phyloP scores from a whole-genome alignment of 2,797 vertebrate species.

The Loriculus beryllinus region DNA sequence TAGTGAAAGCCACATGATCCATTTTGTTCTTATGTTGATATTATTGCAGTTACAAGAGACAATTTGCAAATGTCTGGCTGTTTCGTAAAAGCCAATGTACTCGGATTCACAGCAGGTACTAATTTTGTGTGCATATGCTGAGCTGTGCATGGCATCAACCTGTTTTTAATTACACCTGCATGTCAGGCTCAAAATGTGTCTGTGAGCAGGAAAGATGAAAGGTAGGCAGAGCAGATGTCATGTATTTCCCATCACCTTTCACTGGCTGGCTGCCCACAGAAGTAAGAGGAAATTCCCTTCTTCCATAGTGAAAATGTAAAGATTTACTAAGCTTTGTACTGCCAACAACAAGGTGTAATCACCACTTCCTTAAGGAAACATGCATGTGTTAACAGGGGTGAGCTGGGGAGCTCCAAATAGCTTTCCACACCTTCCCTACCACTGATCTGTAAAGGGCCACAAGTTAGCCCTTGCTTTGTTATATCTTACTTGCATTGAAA shows the following conservation, averaged over 20 bases:
- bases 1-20: not conserved
- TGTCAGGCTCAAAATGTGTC: constrained; percentile 35
- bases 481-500: not conserved
- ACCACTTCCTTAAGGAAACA: constrained; percentile 32
- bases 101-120: constrained; percentile 47
- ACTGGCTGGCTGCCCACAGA: constrained; percentile 43
- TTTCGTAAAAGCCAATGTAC: constrained; percentile 21
- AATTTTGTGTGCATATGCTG: constrained; percentile 49
- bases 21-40: not conserved
- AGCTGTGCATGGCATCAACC: constrained; percentile 43
- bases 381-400: constrained; percentile 31
- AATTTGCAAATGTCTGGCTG: constrained; percentile 32
- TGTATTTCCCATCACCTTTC: constrained; percentile 64
- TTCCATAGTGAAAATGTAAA: constrained; percentile 42
- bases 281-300: constrained; percentile 55
- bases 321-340: constrained; percentile 43
- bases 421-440: constrained; percentile 35
- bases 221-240: constrained; percentile 45
- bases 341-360: constrained; percentile 55
- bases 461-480: not conserved
- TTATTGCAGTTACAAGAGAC: constrained; percentile 2
- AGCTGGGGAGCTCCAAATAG: not conserved
- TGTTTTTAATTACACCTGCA: constrained; percentile 64
- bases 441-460: not conserved
- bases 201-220: constrained; percentile 57